A percentile compares a stretch with the other conserved stretches of the same genome.
Evolutionary conservation across 35 echinoderm and acorn worm genomes (phyloP).

Genomic region (Eucidaris tribuloides): DNA sequence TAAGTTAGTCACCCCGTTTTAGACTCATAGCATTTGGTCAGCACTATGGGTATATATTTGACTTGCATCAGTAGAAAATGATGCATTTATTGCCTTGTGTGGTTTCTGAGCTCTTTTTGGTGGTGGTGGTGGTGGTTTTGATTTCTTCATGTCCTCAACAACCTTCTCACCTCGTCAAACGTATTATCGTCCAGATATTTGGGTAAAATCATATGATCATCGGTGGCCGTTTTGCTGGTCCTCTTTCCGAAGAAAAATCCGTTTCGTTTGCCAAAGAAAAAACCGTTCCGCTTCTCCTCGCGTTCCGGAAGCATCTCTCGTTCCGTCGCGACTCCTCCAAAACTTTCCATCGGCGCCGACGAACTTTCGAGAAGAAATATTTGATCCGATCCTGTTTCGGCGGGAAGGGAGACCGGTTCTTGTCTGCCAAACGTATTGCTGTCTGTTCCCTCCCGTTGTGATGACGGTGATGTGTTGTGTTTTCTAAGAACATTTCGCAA

Average conservation of each 20-base stretch:
- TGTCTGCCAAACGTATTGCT: neutral
- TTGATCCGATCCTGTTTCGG: neutral
- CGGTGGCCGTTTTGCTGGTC: neutral
- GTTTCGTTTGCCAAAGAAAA: constrained; percentile 28
- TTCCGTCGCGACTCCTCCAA: neutral
- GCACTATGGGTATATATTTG: no score
- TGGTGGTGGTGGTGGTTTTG: no score
- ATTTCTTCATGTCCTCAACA: no score
- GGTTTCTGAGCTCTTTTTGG: no score
- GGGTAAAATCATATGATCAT: neutral
- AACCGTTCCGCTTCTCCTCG: constrained; percentile 23
- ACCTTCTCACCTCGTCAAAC: constrained; percentile 13
- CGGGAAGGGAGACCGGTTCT: neutral
- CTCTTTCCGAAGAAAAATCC: constrained; percentile 31
- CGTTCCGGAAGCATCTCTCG: neutral
- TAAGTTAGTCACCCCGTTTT: no score
- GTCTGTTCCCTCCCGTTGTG: constrained; percentile 6
- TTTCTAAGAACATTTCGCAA: constrained; percentile 27
- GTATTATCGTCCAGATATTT: neutral
- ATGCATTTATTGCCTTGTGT: no score
- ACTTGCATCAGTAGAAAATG: no score
- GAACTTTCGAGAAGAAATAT: neutral
- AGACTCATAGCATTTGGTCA: no score
- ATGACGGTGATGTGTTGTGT: constrained; percentile 21
- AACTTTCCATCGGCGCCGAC: neutral